Evolutionary conservation across 2,113 vertebrate species (phyloP).

Genomic region (Ophiodon elongatus): DNA sequence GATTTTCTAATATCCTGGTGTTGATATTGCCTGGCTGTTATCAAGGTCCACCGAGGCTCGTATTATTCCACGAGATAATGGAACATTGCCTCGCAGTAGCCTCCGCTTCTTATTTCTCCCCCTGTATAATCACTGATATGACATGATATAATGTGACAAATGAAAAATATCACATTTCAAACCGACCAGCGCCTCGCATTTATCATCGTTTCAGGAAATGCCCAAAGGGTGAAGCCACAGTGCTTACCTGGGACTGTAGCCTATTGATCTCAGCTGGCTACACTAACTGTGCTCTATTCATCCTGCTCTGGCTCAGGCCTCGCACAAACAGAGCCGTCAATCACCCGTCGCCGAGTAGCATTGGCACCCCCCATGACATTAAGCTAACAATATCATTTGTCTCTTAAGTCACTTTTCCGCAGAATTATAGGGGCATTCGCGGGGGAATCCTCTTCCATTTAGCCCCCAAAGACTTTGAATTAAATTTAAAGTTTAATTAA

Average conservation of each 20-base stretch:
- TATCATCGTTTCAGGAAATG: slow-evolving; percentile 73
- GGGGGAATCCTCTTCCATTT: slow-evolving; percentile 50
- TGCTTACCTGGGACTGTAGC: slow-evolving; percentile 73
- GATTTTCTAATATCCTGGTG: slow-evolving; percentile 74
- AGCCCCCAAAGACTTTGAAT: slow-evolving; percentile 71
- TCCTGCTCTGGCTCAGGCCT: slow-evolving; percentile 68
- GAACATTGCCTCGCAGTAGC: slow-evolving; percentile 62
- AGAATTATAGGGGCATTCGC: slow-evolving; percentile 42
- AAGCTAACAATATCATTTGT: slow-evolving; percentile 75
- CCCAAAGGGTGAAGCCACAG: slow-evolving; percentile 65
- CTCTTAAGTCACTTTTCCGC: slow-evolving; percentile 58
- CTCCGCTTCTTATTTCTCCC: slow-evolving; percentile 59
- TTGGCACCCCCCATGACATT: slow-evolving; percentile 68
- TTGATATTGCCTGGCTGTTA: slow-evolving; percentile 77
- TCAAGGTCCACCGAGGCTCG: slow-evolving; percentile 70
- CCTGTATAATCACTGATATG: slow-evolving; percentile 76
- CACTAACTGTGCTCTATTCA: slow-evolving; percentile 75
- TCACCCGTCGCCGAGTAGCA: slow-evolving; percentile 56
- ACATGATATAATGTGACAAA: slow-evolving; percentile 77
- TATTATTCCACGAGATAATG: slow-evolving; percentile 71
- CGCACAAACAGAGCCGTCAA: slow-evolving; percentile 78
- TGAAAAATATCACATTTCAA: slow-evolving; percentile 76
- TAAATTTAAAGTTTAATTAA: slow-evolving; percentile 78
- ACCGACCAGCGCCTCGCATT: slow-evolving; percentile 57
- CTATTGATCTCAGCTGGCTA: slow-evolving; percentile 79